Conservation (phyloP, 92 coral and sea anemone genomes). For the Zoanthus solanderi region DNA sequence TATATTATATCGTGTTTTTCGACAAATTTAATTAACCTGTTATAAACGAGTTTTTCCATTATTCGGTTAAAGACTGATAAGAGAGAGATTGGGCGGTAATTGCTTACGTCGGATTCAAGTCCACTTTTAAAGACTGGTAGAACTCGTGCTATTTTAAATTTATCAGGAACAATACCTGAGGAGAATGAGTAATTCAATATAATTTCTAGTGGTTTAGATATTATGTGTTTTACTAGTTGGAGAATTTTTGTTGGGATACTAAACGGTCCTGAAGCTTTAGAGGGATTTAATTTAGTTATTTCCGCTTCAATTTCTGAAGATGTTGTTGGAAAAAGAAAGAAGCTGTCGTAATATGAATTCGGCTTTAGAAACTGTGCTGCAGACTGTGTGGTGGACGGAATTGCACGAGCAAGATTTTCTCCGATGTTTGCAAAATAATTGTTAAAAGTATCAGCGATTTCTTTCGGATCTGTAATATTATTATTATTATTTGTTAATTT, state of each 20-base stretch:
- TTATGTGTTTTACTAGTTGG: background rate
- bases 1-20: slow-evolving; percentile 39
- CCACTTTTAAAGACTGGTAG: slow-evolving; percentile 40
- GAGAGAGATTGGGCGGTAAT: slow-evolving; percentile 49
- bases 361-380: slow-evolving; percentile 31
- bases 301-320: slow-evolving; percentile 24
- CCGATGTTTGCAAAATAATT: no score
- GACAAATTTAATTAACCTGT: background rate
- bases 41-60: slow-evolving; percentile 45
- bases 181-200: slow-evolving; percentile 38
- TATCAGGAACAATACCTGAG: slow-evolving; percentile 35
- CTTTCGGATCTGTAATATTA: background rate
- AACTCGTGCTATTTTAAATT: slow-evolving; percentile 41
- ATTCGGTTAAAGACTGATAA: slow-evolving; percentile 42
- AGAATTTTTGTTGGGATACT: slow-evolving; percentile 29
- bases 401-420: slow-evolving; percentile 39
- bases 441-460: slow-evolving; percentile 20
- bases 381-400: slow-evolving; percentile 44
- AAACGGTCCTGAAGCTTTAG: slow-evolving; percentile 42
- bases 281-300: slow-evolving; percentile 13
- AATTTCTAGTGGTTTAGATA: background rate
- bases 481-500: slow-evolving; percentile 44
- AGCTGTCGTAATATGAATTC: slow-evolving; percentile 20
- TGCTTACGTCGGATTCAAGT: background rate
- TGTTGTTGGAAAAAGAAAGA: slow-evolving; percentile 22